Conservation (phyloP, 1,140 invertebrate species). For the Neocloeon triangulifer region DNA sequence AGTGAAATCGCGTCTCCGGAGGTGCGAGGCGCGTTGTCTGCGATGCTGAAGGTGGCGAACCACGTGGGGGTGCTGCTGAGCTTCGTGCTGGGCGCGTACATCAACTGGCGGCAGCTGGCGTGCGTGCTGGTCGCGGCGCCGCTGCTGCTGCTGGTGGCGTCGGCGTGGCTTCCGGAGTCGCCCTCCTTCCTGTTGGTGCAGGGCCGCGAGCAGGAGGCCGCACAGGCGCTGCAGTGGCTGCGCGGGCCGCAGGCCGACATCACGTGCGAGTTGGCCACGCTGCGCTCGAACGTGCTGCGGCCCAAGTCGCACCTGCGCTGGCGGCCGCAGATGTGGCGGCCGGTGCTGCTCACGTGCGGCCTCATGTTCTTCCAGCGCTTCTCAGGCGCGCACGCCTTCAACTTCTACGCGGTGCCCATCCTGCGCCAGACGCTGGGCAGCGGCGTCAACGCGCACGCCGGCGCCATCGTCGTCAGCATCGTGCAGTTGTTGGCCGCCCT, state of each 20-base stretch:
- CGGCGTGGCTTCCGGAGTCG: conserved; percentile 53
- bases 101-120: conserved; percentile 61
- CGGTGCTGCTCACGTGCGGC: conserved; percentile 54
- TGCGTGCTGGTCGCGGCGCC: conserved; percentile 45
- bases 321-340: conserved; percentile 27
- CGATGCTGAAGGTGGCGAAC: conserved; percentile 61
- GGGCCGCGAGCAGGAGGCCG: conserved; percentile 53
- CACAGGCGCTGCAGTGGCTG: conserved; percentile 48
- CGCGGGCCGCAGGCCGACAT: conserved; percentile 48
- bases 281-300: conserved; percentile 34
- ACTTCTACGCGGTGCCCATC: conserved; percentile 59
- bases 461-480: conserved; percentile 52
- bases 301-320: conserved; percentile 8
- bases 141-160: conserved; percentile 36
- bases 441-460: conserved; percentile 57
- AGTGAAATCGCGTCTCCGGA: conserved; percentile 73
- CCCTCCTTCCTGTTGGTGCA: conserved; percentile 53
- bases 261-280: conserved; percentile 36
- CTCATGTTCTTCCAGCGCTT: conserved; percentile 69
- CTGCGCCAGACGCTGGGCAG: conserved; percentile 48
- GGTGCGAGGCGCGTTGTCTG: conserved; percentile 61
- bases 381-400: conserved; percentile 59
- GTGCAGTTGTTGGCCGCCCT: conserved; percentile 55
- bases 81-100: conserved; percentile 53
- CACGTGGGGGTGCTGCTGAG: conserved; percentile 62